A percentile compares a stretch with the other conserved stretches of the same genome.
These are phyloP conservation scores for Kryptopterus vitreolus DNA, from an alignment of 2,797 vertebrate species.

Conservation along the genomic window DNA sequence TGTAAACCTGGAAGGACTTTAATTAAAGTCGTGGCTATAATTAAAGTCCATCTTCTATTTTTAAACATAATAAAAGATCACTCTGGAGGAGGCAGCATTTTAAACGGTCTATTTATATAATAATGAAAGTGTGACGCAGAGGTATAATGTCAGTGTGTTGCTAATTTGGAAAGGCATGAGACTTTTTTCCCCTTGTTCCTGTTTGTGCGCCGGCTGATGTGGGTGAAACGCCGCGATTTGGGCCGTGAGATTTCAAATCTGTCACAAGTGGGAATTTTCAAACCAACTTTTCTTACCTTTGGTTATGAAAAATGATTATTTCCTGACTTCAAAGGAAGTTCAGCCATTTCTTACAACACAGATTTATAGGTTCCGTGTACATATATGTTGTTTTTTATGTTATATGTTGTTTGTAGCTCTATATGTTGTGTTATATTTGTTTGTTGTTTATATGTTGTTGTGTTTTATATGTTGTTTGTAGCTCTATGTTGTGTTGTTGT, in stretches of 20 bases:
- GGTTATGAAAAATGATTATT: background rate
- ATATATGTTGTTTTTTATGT: too few species aligned
- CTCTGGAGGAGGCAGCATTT: background rate
- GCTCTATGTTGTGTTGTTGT: too few species aligned
- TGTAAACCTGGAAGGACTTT: background rate
- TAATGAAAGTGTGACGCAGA: background rate
- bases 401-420: too few species aligned
- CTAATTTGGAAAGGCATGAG: conserved; percentile 8
- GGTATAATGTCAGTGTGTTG: background rate
- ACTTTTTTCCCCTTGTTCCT: conserved; percentile 19
- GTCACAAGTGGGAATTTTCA: background rate
- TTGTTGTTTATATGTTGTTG: too few species aligned
- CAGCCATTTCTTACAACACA: conserved; percentile 1
- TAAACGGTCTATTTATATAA: background rate
- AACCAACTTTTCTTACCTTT: background rate
- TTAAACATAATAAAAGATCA: background rate
- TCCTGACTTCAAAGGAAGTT: conserved; percentile 6
- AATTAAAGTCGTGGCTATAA: background rate
- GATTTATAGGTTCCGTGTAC: background rate
- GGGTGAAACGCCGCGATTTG: conserved; percentile 3
- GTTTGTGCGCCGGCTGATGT: conserved; percentile 8
- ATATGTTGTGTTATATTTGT: too few species aligned
- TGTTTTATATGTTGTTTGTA: too few species aligned
- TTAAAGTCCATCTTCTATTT: background rate
- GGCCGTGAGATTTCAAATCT: conserved; percentile 18